Evolutionary conservation across 1,140 invertebrate genomes (phyloP).

Genomic region (Drosophila busckii): DNA sequence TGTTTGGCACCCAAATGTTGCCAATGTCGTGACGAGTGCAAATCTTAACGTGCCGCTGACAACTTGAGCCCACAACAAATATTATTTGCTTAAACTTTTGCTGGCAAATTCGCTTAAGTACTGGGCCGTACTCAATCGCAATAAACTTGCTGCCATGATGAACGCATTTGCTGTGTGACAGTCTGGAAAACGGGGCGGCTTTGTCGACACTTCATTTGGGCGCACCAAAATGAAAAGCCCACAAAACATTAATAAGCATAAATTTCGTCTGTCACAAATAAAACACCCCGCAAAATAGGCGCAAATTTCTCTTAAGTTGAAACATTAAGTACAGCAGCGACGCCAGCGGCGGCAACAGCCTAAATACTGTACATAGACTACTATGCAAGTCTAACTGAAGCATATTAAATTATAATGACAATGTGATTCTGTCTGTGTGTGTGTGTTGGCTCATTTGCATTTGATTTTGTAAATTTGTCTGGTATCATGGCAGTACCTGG

Average conservation of each 20-base stretch:
- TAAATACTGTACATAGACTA: too few species aligned
- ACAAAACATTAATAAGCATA: slow-evolving; percentile 64
- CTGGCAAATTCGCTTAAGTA: slow-evolving; percentile 31
- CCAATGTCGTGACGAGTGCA: slow-evolving; percentile 42
- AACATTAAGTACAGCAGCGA: background rate
- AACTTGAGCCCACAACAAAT: slow-evolving; percentile 40
- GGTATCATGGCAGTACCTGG: too few species aligned
- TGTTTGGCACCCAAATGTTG: too few species aligned
- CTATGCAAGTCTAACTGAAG: too few species aligned
- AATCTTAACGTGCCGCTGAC: slow-evolving; percentile 45
- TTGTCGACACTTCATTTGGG: slow-evolving; percentile 33
- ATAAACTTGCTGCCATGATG: slow-evolving; percentile 43
- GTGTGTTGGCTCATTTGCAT: slow-evolving; percentile 53
- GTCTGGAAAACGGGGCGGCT: slow-evolving; percentile 26
- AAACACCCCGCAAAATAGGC: background rate
- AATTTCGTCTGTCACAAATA: slow-evolving; percentile 45
- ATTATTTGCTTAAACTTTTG: slow-evolving; percentile 35
- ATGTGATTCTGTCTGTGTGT: slow-evolving; percentile 10
- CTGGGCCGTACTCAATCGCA: slow-evolving; percentile 8
- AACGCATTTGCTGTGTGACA: slow-evolving; percentile 40
- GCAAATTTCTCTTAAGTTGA: background rate
- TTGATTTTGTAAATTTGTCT: slow-evolving; percentile 50
- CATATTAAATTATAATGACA: slow-evolving; percentile 53
- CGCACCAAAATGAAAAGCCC: too few species aligned
- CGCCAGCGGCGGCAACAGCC: slow-evolving; percentile 11